These are phyloP conservation scores for Elephantulus edwardii DNA, from an alignment of 2,113 vertebrate genomes.

Conservation along the genomic window DNA sequence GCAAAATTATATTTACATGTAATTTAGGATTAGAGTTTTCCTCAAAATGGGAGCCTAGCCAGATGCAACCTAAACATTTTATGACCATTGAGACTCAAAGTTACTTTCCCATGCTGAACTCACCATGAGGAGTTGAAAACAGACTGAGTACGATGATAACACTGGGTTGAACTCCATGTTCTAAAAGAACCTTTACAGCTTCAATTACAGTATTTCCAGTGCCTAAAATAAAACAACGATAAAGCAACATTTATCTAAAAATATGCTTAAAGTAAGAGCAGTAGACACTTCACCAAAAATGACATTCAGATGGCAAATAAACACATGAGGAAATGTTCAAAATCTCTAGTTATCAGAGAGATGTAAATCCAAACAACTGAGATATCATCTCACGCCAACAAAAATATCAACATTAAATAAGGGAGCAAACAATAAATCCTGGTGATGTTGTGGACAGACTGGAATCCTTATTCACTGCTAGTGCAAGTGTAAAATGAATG, in stretches of 20 bases:
- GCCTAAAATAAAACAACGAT: constrained; percentile 82
- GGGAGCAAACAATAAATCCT: too few relatives aligned
- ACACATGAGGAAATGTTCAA: too few relatives aligned
- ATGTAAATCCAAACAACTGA: too few relatives aligned
- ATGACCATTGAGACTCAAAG: neutral
- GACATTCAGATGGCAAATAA: constrained; percentile 1
- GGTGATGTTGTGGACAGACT: too few relatives aligned
- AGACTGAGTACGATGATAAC: constrained; percentile 97
- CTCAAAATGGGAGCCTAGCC: neutral
- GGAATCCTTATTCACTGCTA: too few relatives aligned
- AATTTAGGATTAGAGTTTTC: constrained; percentile 43
- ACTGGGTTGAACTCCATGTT: constrained; percentile 93
- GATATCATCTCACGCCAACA: too few relatives aligned
- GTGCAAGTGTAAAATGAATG: too few relatives aligned
- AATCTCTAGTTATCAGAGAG: too few relatives aligned
- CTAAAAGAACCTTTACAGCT: constrained; percentile 94
- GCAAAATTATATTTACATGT: constrained; percentile 41
- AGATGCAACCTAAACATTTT: neutral
- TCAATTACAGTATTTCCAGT: constrained; percentile 97
- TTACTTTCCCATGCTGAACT: constrained; percentile 57
- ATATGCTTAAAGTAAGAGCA: constrained; percentile 19
- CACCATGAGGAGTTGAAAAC: constrained; percentile 96
- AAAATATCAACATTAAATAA: too few relatives aligned
- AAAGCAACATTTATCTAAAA: constrained; percentile 46
- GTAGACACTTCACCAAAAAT: constrained; percentile 37